Percentiles rank a stretch among this genome's conserved stretches.
Evolutionary conservation across 2,888 invertebrate genomes (phyloP).

Genomic region (Cerceris rybyensis): DNA sequence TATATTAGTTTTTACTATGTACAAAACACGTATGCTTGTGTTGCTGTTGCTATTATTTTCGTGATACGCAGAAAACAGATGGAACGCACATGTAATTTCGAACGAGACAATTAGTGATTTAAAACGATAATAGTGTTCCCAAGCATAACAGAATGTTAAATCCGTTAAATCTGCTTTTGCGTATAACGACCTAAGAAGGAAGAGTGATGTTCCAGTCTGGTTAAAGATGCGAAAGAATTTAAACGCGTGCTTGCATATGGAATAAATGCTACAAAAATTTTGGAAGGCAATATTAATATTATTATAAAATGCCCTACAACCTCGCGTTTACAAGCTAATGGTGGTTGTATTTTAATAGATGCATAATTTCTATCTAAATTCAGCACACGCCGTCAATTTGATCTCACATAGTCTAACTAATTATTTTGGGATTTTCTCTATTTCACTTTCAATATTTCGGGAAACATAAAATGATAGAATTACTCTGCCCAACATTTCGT

Average conservation of each 20-base stretch:
- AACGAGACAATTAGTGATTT: conserved; percentile 46
- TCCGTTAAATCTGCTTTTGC: conserved; percentile 62
- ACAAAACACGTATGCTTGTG: conserved; percentile 73
- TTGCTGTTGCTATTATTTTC: conserved; percentile 65
- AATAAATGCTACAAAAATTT: conserved; percentile 74
- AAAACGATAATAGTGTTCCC: conserved; percentile 45
- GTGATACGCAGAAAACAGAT: conserved; percentile 68
- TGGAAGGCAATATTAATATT: conserved; percentile 77
- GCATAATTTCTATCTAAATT: conserved; percentile 72
- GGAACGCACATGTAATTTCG: conserved; percentile 51
- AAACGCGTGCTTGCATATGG: conserved; percentile 62
- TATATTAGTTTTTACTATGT: conserved; percentile 78
- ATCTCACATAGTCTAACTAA: conserved; percentile 66
- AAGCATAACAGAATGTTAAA: conserved; percentile 48
- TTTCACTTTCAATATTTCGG: conserved; percentile 60
- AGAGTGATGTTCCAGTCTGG: conserved; percentile 71
- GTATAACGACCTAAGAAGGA: conserved; percentile 69
- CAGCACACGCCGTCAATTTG: conserved; percentile 70
- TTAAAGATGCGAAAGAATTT: conserved; percentile 62
- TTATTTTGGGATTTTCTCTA: conserved; percentile 54
- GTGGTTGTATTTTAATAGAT: conserved; percentile 75
- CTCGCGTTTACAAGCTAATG: conserved; percentile 74
- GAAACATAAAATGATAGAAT: conserved; percentile 57
- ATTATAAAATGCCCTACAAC: conserved; percentile 77
- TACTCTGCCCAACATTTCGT: conserved; percentile 51